Conservation (phyloP, 2,888 invertebrate species). For the Amorpha juglandis region DNA sequence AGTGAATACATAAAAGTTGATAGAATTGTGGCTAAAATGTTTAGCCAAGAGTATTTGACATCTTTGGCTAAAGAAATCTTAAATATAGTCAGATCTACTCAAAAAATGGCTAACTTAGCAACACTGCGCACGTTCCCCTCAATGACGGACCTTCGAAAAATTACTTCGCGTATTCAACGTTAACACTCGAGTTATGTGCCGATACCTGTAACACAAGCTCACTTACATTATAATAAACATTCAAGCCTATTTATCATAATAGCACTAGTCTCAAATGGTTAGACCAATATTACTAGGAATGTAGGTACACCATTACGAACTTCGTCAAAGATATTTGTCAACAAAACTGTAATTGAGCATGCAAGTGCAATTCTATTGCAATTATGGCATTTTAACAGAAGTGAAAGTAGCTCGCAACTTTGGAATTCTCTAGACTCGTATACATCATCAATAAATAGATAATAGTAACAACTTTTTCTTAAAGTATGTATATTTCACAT, state of each 20-base stretch:
- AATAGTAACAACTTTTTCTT: not conserved
- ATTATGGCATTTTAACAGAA: not conserved
- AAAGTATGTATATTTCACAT: conserved; percentile 12
- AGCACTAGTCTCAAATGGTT: conserved; percentile 6
- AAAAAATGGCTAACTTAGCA: too few relatives aligned
- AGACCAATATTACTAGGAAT: conserved; percentile 22
- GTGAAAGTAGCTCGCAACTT: not conserved
- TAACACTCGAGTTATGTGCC: too few relatives aligned
- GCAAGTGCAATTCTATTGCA: not conserved
- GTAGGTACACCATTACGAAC: not conserved
- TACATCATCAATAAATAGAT: conserved; percentile 9
- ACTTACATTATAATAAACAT: not conserved
- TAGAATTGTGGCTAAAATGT: too few relatives aligned
- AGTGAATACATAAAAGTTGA: too few relatives aligned
- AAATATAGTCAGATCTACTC: too few relatives aligned
- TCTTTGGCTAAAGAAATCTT: too few relatives aligned
- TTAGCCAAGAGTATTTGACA: too few relatives aligned
- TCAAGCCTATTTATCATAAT: not conserved
- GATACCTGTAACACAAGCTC: not conserved
- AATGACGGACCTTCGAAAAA: too few relatives aligned
- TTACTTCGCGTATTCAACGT: too few relatives aligned
- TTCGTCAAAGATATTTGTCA: not conserved
- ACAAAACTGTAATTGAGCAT: conserved; percentile 7
- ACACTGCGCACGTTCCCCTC: too few relatives aligned
- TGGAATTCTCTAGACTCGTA: not conserved